Percentiles rank a stretch among this genome's conserved stretches.
Conservation (phyloP, 2,797 vertebrate genomes). For the Acanthornis magna region DNA sequence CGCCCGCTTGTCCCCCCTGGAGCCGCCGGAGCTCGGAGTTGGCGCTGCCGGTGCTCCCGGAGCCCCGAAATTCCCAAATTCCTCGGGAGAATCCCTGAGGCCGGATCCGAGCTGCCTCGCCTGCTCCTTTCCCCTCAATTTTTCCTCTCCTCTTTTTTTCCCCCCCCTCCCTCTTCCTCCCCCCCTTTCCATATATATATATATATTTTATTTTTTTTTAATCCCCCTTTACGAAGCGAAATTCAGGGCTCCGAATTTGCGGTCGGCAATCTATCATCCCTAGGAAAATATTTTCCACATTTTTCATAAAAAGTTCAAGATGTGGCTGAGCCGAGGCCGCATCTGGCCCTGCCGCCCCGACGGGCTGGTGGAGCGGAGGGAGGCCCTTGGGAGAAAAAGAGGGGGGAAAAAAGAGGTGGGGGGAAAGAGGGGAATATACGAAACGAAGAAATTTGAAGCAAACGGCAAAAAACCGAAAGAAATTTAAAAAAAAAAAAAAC, state of each 20-base stretch:
- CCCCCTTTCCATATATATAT: too few relatives aligned
- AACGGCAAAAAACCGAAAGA: background rate
- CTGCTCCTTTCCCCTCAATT: background rate
- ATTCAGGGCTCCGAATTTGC: conserved; percentile 64
- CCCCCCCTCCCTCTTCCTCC: accelerated
- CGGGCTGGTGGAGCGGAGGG: background rate
- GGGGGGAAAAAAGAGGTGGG: accelerated
- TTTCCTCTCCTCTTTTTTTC: background rate
- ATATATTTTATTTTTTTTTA: background rate
- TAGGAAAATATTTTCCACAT: conserved; percentile 77
- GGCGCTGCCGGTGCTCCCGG: background rate
- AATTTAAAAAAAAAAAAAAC: background rate
- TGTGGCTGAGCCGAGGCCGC: conserved; percentile 59
- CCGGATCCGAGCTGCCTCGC: background rate
- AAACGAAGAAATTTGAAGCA: background rate
- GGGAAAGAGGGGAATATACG: background rate
- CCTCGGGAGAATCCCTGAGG: background rate
- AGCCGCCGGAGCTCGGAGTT: background rate
- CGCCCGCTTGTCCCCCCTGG: background rate
- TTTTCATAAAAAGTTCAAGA: conserved; percentile 78
- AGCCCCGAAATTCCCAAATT: background rate
- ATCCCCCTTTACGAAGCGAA: background rate
- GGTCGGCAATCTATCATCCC: conserved; percentile 68
- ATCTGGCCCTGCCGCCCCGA: conserved; percentile 1
- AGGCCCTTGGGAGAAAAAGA: background rate